Evolutionary conservation across 2,888 invertebrate genomes (phyloP), one percentile per base, ranked within the genome.

Genomic region (Drosophila prostipennis): DNA sequence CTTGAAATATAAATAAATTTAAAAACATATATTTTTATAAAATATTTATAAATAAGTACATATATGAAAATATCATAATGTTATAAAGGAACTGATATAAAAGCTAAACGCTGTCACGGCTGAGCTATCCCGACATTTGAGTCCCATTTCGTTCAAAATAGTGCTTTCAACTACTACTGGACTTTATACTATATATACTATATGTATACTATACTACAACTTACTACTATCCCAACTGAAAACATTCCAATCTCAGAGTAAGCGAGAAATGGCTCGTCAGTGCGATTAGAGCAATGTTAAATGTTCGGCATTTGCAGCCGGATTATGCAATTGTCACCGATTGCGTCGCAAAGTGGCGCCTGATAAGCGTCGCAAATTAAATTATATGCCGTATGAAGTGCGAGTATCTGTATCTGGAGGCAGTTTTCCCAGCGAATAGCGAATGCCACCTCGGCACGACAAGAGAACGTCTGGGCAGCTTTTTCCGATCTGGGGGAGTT

Each of bases 351-450:
- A 55, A 55, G 77, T 89, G 90, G 90, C 90, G 89, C 89, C 90
- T 85, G 90, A 89, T 89, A 85, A 89, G 78, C 74, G 73, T 69
- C 74, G 71, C 77, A 86, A 87, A 87, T 82, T 77, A 82, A 89
- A 84, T 86, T 77, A 79, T 85, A 75, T 78, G 81, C 77, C 72
- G 83, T 76, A 68, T 74, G 74, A 73, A 76, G 61, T 61, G 61
- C 46, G 23, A 46, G 55, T 58, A 32, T 57, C 57, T 57, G 80
- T 71, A 69, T 63, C 71, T 78, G 63, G 65, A 76, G 71, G 77
- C 78, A 67, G 73, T 46, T 74, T 76, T 72, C 64, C 73, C 49
- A 60, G 64, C 61, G 63, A 64, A 64, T 54, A 60, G 64, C 61
- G 63, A 64, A 64, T 54, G 32, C 46, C 46, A 32, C 8, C 10